phyloP scores from a whole-genome alignment of 53 echinoderm and acorn worm species.

The Paelopatides confundens region DNA sequence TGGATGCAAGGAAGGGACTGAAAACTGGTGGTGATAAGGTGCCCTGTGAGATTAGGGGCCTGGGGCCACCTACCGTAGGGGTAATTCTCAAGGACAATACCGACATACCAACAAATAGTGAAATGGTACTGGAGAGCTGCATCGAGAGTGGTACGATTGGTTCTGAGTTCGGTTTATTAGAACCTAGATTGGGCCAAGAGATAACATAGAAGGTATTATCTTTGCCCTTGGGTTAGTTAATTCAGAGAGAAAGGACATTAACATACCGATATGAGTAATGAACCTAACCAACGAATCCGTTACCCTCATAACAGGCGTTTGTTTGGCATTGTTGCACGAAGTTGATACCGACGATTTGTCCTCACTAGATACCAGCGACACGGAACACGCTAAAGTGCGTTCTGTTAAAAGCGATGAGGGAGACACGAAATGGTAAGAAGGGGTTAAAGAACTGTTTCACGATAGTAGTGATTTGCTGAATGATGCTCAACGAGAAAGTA shows the following conservation, averaged over 20 bases:
- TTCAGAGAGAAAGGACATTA: slow-evolving; percentile 41
- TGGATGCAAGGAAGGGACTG: not conserved
- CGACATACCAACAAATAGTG: not conserved
- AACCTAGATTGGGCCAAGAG: not conserved
- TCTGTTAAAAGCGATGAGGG: not conserved
- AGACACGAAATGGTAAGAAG: not conserved
- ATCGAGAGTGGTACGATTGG: not conserved
- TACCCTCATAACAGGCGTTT: slow-evolving; percentile 37
- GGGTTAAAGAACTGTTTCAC: not conserved
- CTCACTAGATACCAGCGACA: not conserved
- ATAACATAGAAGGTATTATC: not conserved
- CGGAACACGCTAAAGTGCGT: not conserved
- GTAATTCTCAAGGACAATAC: not conserved
- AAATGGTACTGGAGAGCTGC: not conserved
- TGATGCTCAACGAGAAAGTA: not conserved
- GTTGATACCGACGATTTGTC: not conserved
- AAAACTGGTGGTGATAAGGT: not conserved
- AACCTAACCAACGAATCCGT: slow-evolving; percentile 51
- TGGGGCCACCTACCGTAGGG: not conserved
- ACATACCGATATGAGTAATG: slow-evolving; percentile 64
- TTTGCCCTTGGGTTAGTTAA: not conserved
- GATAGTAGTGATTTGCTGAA: no score
- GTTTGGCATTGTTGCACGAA: slow-evolving; percentile 32
- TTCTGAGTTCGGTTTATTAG: not conserved
- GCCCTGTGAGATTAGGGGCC: not conserved